Evolutionary conservation across 2,888 invertebrate genomes (phyloP).

Genomic region (Aquatica leii): DNA sequence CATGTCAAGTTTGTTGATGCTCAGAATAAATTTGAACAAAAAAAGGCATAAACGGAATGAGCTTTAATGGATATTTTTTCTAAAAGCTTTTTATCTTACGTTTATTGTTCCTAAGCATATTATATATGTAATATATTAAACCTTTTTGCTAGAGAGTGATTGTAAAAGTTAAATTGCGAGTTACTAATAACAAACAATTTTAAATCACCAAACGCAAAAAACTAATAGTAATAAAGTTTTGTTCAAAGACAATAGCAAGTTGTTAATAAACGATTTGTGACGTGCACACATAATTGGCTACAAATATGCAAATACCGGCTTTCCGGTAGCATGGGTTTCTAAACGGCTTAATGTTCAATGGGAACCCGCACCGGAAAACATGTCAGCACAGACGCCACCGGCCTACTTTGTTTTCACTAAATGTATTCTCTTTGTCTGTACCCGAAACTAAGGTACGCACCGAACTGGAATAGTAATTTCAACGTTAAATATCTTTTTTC

Average conservation of each 20-base stretch:
- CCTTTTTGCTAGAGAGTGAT: too few species aligned
- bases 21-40: constrained; percentile 7
- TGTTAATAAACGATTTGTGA: neutral
- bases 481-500: neutral
- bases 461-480: constrained; percentile 9
- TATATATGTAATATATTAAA: too few species aligned
- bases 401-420: constrained; percentile 8
- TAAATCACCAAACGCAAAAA: too few species aligned
- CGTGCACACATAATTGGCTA: constrained; percentile 4
- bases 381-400: neutral
- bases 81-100: neutral
- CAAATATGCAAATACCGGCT: constrained; percentile 6
- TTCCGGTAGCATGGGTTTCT: neutral
- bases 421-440: constrained; percentile 9
- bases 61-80: neutral
- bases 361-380: constrained; percentile 1
- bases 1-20: constrained; percentile 3
- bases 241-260: too few species aligned
- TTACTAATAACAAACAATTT: too few species aligned
- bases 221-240: too few species aligned
- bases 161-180: too few species aligned
- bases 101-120: too few species aligned
- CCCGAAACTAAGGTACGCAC: constrained; percentile 1
- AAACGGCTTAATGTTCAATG: constrained; percentile 8
- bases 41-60: constrained; percentile 4